Conservation (phyloP, 2,888 invertebrate species). For the Pheosia tremula region DNA sequence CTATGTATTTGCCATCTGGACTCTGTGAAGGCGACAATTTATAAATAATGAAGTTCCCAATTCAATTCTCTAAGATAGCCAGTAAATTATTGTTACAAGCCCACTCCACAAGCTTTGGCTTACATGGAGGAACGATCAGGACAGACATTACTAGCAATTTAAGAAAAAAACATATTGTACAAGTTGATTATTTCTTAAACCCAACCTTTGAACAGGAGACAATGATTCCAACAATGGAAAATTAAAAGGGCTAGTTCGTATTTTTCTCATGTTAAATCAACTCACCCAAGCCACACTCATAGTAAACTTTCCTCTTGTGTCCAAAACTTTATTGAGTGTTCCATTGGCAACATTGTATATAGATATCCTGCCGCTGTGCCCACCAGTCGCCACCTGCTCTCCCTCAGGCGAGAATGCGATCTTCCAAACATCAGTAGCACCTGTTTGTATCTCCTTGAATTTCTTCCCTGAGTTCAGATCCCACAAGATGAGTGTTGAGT, state of each 20-base stretch:
- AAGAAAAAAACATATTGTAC: too few species aligned
- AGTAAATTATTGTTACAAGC: too few species aligned
- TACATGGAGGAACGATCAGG: too few species aligned
- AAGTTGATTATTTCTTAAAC: too few species aligned
- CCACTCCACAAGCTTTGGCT: too few species aligned
- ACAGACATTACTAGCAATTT: too few species aligned
- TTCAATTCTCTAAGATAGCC: too few species aligned
- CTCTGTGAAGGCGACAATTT: slow-evolving; percentile 84
- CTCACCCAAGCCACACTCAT: slow-evolving; percentile 96
- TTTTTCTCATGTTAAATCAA: slow-evolving; percentile 26
- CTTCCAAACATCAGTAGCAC: slow-evolving; percentile 96
- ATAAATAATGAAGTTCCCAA: too few species aligned
- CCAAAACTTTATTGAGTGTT: slow-evolving; percentile 91
- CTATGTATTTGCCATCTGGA: slow-evolving; percentile 95
- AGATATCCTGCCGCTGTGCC: slow-evolving; percentile 95
- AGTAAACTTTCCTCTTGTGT: slow-evolving; percentile 97
- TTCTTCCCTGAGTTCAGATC: slow-evolving; percentile 93
- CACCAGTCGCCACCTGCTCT: slow-evolving; percentile 94
- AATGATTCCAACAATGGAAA: too few species aligned
- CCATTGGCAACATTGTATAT: slow-evolving; percentile 94
- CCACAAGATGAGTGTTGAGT: slow-evolving; percentile 96
- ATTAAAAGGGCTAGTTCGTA: too few species aligned
- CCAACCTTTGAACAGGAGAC: too few species aligned
- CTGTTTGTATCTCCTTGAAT: slow-evolving; percentile 92
- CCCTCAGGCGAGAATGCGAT: slow-evolving; percentile 97